These are phyloP conservation scores for Megalonaias nervosa DNA, from an alignment of 1,140 invertebrate genomes.

Conservation along the genomic window DNA sequence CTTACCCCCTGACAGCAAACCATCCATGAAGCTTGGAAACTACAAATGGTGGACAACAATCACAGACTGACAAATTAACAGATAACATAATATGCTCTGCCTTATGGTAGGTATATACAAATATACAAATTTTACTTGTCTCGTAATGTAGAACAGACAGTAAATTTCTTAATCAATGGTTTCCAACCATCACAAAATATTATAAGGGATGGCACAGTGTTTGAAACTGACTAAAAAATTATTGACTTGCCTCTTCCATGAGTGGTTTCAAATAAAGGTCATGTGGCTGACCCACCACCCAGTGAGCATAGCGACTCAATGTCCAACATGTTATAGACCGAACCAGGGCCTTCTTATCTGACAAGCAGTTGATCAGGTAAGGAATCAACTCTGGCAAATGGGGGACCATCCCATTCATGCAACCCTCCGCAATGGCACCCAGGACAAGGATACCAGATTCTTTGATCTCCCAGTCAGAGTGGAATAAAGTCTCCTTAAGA, in stretches of 20 bases:
- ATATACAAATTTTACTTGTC: too few relatives aligned
- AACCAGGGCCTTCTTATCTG: conserved; percentile 96
- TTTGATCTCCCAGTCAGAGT: conserved; percentile 97
- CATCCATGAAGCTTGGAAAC: too few relatives aligned
- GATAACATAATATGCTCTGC: too few relatives aligned
- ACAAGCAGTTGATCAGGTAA: conserved; percentile 92
- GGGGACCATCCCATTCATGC: conserved; percentile 97
- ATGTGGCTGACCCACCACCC: conserved; percentile 96
- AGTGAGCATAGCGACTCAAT: conserved; percentile 96
- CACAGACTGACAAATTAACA: too few relatives aligned
- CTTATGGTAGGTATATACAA: too few relatives aligned
- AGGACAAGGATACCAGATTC: conserved; percentile 96
- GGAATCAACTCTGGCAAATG: conserved; percentile 97
- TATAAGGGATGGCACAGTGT: too few relatives aligned
- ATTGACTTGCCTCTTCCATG: conserved; percentile 87
- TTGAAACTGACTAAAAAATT: not conserved
- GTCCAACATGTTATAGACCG: conserved; percentile 99
- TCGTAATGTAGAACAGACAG: too few relatives aligned
- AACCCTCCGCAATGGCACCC: conserved; percentile 99
- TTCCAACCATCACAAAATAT: too few relatives aligned
- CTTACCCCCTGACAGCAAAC: too few relatives aligned
- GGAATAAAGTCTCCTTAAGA: conserved; percentile 96
- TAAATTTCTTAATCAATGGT: too few relatives aligned
- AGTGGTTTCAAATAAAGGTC: conserved; percentile 94
- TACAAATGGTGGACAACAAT: too few relatives aligned